Percentiles rank a stretch among this genome's conserved stretches.
Conservation (phyloP, 1,140 invertebrate genomes). For the Amyelois transitella region DNA sequence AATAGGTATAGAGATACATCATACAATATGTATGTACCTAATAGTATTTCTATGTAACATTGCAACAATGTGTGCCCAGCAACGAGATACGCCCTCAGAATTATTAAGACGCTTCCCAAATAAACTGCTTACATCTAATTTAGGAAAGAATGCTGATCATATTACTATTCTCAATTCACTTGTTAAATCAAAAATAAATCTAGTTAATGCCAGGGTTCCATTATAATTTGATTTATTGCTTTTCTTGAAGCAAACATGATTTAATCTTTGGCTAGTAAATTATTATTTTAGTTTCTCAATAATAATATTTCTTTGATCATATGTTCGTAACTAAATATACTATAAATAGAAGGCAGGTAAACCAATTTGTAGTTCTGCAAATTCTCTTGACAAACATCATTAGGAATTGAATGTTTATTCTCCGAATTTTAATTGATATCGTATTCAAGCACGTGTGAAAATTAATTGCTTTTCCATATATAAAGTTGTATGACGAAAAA, state of each 20-base stretch:
- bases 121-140: background rate
- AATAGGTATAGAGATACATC: too few relatives aligned
- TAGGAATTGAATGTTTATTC: conserved; percentile 6
- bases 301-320: too few relatives aligned
- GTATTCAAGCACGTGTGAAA: background rate
- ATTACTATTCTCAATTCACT: too few relatives aligned
- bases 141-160: too few relatives aligned
- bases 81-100: background rate
- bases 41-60: background rate
- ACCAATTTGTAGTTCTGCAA: conserved; percentile 3
- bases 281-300: too few relatives aligned
- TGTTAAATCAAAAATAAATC: too few relatives aligned
- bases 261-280: too few relatives aligned
- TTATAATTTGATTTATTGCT: too few relatives aligned
- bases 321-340: background rate
- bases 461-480: background rate
- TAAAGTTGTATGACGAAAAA: background rate
- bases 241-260: too few relatives aligned
- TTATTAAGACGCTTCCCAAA: background rate
- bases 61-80: background rate
- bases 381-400: conserved; percentile 10
- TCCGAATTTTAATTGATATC: conserved; percentile 10
- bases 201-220: too few relatives aligned
- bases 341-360: conserved; percentile 2
- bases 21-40: background rate